Evolutionary conservation across 2,113 vertebrate genomes (phyloP), one percentile per base, ranked within the genome.

Genomic region (Platycercus adscitus): DNA sequence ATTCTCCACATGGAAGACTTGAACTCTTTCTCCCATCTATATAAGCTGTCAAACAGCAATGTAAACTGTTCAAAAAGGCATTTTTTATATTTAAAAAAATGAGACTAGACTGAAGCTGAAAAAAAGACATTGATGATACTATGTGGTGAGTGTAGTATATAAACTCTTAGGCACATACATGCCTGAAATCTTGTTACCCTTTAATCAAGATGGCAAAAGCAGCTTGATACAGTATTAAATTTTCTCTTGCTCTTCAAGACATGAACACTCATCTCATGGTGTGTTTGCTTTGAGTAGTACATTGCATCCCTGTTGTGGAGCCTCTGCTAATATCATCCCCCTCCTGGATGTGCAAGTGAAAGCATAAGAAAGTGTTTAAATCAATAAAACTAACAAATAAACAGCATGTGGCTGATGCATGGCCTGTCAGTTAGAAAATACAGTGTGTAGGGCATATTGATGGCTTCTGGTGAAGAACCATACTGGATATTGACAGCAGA

Each of bases 301-400:
- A 47, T 80, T 65, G 43, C 20, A 26, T 75, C 60, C 79, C 52
- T 85, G 70, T 79, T 83, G 69, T 35, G 55, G 58, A 70, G 50
- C 81, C 71, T 90, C 63, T 89, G 52, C 50, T 94, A 84, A 69
- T 70, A 73, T 47, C 19, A 60, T 78, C 66, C 66, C 75, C 49
- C 66, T 89, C 35, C 52, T 86, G 26, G 61, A 91, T 37, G 69
- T 71, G 41, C 20, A 41, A 95, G 58, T 69, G 66, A 56, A 96
- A 87, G 71, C 35, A 24, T 37, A 92, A 86, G 91, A 94, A 96
- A 66, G 44, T 52, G 18, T 93, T 95, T 86, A 80, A 94, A 97
- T 97, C 95, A 79, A 91, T 98, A 91, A 60, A 85, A 77, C 76
- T 87, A 91, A 83, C 93, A 96, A 94, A 96, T 88, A 96, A 97